These are phyloP conservation scores for Hyalella azteca DNA, from an alignment of 2,888 invertebrate genomes.

Conservation along the genomic window DNA sequence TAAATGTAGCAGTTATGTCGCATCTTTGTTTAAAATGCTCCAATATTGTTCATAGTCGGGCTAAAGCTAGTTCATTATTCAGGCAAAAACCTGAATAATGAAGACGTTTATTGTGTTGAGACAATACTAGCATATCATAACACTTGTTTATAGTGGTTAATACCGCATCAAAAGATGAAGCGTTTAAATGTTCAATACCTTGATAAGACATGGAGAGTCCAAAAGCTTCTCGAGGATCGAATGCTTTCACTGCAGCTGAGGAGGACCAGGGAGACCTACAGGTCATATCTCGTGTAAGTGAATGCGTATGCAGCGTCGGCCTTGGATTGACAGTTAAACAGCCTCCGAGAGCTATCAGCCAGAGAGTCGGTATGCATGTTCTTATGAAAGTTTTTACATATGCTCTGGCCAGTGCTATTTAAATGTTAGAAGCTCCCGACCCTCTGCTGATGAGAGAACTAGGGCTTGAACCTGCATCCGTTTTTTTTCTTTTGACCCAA, in stretches of 20 bases:
- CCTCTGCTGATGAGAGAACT: not conserved
- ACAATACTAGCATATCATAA: too few relatives aligned
- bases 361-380: not conserved
- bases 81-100: too few relatives aligned
- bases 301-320: conserved; percentile 20
- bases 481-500: not conserved
- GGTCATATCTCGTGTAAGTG: conserved; percentile 18
- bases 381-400: conserved; percentile 23
- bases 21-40: too few relatives aligned
- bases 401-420: not conserved
- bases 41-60: too few relatives aligned
- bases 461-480: not conserved
- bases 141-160: too few relatives aligned
- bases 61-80: too few relatives aligned
- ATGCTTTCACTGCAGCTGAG: conserved; percentile 19
- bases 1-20: too few relatives aligned
- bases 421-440: conserved; percentile 27
- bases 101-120: too few relatives aligned
- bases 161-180: too few relatives aligned
- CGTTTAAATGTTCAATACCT: too few relatives aligned
- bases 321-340: conserved; percentile 1
- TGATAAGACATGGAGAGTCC: not conserved
- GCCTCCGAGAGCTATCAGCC: not conserved
- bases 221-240: not conserved
- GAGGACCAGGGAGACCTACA: not conserved